These are phyloP conservation scores for Acanthoscelides obtectus DNA, from an alignment of 2,888 invertebrate species.

Conservation along the genomic window DNA sequence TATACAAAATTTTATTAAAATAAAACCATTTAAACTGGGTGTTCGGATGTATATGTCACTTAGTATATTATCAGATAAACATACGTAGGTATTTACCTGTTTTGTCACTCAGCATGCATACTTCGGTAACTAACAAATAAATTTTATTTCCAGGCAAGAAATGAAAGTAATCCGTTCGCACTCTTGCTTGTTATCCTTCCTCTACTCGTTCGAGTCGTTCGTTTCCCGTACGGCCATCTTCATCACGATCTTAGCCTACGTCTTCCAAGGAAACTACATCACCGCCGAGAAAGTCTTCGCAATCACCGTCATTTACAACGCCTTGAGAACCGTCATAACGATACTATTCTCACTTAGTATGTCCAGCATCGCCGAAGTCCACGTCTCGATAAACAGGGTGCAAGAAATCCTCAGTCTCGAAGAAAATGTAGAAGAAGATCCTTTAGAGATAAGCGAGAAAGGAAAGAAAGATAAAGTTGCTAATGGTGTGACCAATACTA, in stretches of 20 bases:
- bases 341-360: conserved; percentile 87
- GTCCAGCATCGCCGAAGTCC: conserved; percentile 74
- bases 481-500: conserved; percentile 23
- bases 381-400: conserved; percentile 69
- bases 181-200: conserved; percentile 71
- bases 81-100: too few relatives aligned
- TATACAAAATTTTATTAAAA: too few relatives aligned
- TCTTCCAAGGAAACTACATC: conserved; percentile 65
- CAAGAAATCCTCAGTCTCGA: conserved; percentile 55
- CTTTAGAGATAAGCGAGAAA: conserved; percentile 22
- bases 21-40: too few relatives aligned
- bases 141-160: conserved; percentile 54
- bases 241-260: conserved; percentile 74
- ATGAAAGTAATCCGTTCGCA: conserved; percentile 68
- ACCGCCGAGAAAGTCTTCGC: conserved; percentile 84
- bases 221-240: conserved; percentile 84
- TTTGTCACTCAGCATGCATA: too few relatives aligned
- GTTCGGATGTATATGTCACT: too few relatives aligned
- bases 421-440: conserved; percentile 49
- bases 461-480: conserved; percentile 18
- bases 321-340: conserved; percentile 81
- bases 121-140: not conserved
- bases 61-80: too few relatives aligned
- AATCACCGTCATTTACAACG: conserved; percentile 85
- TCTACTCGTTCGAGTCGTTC: conserved; percentile 82